phyloP scores from a whole-genome alignment of 2,888 invertebrate species.

The Apocheima hispidaria region DNA sequence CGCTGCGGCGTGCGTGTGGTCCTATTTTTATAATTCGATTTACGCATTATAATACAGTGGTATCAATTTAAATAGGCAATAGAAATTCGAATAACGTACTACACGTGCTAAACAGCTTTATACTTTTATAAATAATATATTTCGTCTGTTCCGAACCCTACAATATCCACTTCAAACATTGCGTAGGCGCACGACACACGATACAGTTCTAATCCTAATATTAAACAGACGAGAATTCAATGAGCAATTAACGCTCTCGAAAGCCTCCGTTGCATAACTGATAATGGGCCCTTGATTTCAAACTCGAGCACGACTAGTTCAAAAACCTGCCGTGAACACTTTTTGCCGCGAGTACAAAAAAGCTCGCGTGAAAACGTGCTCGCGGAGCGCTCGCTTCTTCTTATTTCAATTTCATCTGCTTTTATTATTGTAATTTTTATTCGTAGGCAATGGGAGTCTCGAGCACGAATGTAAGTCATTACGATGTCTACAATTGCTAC shows the following conservation, averaged over 20 bases:
- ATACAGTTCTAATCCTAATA: conserved; percentile 43
- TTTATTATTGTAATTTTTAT: conserved; percentile 49
- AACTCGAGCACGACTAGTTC: conserved; percentile 43
- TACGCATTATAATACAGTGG: conserved; percentile 39
- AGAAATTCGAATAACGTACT: conserved; percentile 41
- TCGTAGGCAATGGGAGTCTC: conserved; percentile 40
- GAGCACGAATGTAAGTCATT: conserved; percentile 32
- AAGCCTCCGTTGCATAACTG: conserved; percentile 57
- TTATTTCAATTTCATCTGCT: conserved; percentile 45
- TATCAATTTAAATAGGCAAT: conserved; percentile 43
- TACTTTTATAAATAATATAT: conserved; percentile 1
- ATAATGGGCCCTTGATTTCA: conserved; percentile 58
- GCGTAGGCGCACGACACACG: conserved; percentile 37
- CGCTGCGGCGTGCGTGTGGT: conserved; percentile 42
- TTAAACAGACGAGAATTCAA: conserved; percentile 67
- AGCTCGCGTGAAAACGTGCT: conserved; percentile 53
- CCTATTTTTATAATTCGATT: conserved; percentile 44
- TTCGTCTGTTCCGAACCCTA: conserved; percentile 29
- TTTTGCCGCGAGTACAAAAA: conserved; percentile 44
- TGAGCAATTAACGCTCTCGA: conserved; percentile 67
- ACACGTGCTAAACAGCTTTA: conserved; percentile 30
- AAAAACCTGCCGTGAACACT: conserved; percentile 44
- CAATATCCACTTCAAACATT: conserved; percentile 40
- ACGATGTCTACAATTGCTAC: conserved; percentile 29
- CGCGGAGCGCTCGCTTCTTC: conserved; percentile 47